These are phyloP conservation scores for Monodelphis domestica DNA, from an alignment of 2,797 vertebrate genomes.

Conservation along the genomic window DNA sequence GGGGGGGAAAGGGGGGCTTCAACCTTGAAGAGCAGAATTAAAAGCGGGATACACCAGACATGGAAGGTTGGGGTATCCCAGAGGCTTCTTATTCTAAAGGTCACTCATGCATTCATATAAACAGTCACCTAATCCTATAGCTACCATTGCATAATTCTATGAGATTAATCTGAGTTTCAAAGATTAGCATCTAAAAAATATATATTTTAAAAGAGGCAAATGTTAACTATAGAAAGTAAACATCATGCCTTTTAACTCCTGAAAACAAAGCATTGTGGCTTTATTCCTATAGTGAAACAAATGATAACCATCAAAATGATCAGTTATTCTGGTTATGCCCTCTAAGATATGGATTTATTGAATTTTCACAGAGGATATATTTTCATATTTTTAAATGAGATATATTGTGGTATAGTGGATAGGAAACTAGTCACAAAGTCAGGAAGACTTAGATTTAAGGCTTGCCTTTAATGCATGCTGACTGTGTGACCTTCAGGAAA, in stretches of 20 bases:
- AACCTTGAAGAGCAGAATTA: background rate
- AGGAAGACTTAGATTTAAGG: background rate
- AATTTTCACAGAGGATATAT: background rate
- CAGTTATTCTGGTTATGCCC: background rate
- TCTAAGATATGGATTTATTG: background rate
- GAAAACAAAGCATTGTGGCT: conserved; percentile 34
- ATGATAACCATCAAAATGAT: background rate
- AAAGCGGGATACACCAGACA: background rate
- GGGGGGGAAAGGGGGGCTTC: too few species aligned
- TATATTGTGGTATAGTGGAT: background rate
- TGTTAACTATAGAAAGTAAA: background rate
- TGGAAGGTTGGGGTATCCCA: background rate
- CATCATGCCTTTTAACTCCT: conserved; percentile 15
- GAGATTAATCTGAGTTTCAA: background rate
- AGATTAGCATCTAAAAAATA: conserved; percentile 10
- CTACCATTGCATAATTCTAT: background rate
- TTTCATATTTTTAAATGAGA: conserved; percentile 3
- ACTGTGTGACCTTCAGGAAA: background rate
- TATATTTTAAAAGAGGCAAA: conserved; percentile 18
- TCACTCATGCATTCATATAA: background rate
- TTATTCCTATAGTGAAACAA: conserved; percentile 4
- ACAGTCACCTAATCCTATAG: background rate
- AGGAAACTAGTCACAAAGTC: background rate
- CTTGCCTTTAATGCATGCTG: background rate
- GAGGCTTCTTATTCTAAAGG: background rate